Conservation (phyloP, 2,888 invertebrate genomes). For the Ectemnius lituratus region DNA sequence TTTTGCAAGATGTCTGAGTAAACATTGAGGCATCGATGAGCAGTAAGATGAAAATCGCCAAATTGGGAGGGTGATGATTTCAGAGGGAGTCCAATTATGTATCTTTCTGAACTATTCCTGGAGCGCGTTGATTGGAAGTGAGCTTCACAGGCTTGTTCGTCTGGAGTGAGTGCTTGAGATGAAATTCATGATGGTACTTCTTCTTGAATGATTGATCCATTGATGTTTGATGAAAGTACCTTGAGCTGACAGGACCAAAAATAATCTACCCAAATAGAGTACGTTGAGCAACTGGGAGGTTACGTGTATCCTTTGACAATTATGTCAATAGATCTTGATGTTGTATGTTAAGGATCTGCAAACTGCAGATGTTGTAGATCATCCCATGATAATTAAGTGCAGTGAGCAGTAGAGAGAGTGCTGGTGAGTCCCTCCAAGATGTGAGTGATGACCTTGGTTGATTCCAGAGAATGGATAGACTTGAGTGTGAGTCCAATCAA, state of each 20-base stretch:
- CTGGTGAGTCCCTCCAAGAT: too few species aligned
- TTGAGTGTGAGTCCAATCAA: too few species aligned
- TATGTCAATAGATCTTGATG: background rate
- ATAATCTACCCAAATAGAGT: conserved; percentile 13
- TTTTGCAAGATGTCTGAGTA: background rate
- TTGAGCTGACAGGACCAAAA: conserved; percentile 9
- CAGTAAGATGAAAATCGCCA: background rate
- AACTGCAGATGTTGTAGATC: too few species aligned
- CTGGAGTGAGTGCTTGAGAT: background rate
- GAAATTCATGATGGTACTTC: background rate
- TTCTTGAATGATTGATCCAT: conserved; percentile 29
- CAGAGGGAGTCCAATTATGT: conserved; percentile 28
- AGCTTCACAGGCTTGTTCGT: conserved; percentile 36
- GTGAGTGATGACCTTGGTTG: too few species aligned
- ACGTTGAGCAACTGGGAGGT: too few species aligned
- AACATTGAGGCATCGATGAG: background rate
- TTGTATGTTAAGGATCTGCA: too few species aligned
- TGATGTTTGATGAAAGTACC: conserved; percentile 22
- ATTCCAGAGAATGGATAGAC: too few species aligned
- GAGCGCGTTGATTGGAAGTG: conserved; percentile 27
- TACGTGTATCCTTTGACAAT: conserved; percentile 17
- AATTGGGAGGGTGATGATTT: background rate
- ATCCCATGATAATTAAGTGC: too few species aligned
- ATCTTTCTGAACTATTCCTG: conserved; percentile 25
- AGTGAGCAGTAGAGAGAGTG: too few species aligned